Conservation (phyloP, 2,113 vertebrate species). For the Phocoena sinus region DNA sequence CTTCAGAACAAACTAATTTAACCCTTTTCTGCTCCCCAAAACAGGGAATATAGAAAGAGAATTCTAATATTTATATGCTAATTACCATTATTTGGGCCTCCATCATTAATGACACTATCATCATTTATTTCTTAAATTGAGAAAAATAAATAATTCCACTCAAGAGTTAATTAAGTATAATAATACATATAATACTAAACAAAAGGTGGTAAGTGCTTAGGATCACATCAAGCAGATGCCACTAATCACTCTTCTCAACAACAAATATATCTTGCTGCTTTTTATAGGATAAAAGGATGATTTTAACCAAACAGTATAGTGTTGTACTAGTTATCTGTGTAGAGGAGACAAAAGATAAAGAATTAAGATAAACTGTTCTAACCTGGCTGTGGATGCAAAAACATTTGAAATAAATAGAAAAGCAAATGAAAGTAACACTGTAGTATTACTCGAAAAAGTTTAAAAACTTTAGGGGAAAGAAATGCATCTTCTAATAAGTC, state of each 20-base stretch:
- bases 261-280: neutral
- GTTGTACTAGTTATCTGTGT: neutral
- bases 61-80: neutral
- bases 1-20: neutral
- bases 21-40: neutral
- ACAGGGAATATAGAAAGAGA: neutral
- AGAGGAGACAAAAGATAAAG: neutral
- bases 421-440: neutral
- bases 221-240: neutral
- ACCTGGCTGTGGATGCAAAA: neutral
- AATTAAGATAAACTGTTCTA: neutral
- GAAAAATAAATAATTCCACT: neutral
- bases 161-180: neutral
- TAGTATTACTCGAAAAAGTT: neutral
- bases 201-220: neutral
- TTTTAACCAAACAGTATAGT: neutral
- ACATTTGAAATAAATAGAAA: neutral
- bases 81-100: neutral
- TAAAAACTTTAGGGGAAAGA: neutral
- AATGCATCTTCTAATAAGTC: neutral
- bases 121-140: conserved; percentile 17
- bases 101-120: neutral
- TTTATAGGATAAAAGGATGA: neutral
- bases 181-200: neutral
- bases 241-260: neutral